Evolutionary conservation across 2,797 vertebrate genomes (phyloP), one percentile per base, ranked within the genome.

Genomic region (Buphagus erythrorhynchus): DNA sequence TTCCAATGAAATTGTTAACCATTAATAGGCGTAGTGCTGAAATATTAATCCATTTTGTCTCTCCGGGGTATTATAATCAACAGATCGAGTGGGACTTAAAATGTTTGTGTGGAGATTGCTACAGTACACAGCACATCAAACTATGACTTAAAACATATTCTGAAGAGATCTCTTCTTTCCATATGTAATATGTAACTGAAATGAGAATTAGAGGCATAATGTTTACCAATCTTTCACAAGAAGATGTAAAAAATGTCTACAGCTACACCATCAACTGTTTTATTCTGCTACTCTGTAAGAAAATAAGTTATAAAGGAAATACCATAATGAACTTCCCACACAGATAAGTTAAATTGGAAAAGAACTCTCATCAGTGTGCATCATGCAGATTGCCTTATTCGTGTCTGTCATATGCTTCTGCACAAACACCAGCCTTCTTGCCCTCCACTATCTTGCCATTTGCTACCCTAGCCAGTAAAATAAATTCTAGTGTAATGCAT

Each of bases 1-100:
- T 95, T 96, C 62, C 1, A 0, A 57, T 79, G 54, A 86, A 95
- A 93, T 79, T 91, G 81, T 88, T 96, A 91, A 94, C 58, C 66
- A 76, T 86, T 88, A 90, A 90, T 84, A 93, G 78, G 38, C 43
- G 65, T 21, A 36, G 62, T 45, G 66, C 28, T 95, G 79, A 96
- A 95, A 96, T 95, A 93, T 90, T 94, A 95, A 95, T 90, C 71
- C 35, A n/a, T 95, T 96, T 90, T 75, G 2, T 76, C 40, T 88
- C 89, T 91, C 73, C n/a, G 33, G 59, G 42, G 55, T n/a, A 88
- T 81, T 93, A 52, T 82, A 86, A 94, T 93, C 82, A 94, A 63
- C 73, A 73, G 62, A 88, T 59, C 0, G 0, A 86, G 40, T 55
- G 68, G 62, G 63, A 76, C 35, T 91, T 84, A 54, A 94, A 92